A percentile compares a stretch with the other conserved stretches of the same genome.
These are phyloP conservation scores for Strigops habroptila DNA, from an alignment of 2,113 vertebrate genomes.

Conservation along the genomic window DNA sequence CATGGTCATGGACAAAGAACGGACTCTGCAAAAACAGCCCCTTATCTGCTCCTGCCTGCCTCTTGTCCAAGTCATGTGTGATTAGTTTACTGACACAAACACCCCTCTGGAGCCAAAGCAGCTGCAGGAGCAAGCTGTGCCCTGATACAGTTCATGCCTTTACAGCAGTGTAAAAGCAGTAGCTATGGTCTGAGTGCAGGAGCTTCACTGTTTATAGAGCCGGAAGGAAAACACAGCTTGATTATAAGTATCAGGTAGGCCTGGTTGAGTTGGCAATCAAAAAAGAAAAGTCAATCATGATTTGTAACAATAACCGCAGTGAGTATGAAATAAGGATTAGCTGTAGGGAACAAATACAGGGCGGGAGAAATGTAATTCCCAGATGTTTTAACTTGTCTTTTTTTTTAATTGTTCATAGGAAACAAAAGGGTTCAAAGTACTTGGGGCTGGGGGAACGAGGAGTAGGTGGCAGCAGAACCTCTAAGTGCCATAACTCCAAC, in stretches of 20 bases:
- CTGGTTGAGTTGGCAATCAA: neutral
- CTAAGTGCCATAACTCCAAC: neutral
- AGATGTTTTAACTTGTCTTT: neutral
- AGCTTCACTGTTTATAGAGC: neutral
- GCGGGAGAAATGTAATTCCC: neutral
- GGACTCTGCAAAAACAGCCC: slow-evolving; percentile 55
- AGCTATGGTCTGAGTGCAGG: neutral
- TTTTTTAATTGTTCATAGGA: neutral
- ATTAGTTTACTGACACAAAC: slow-evolving; percentile 62
- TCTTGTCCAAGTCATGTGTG: slow-evolving; percentile 60
- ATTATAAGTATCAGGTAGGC: neutral
- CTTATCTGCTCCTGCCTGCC: slow-evolving; percentile 65
- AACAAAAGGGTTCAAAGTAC: neutral
- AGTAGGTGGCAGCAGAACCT: neutral
- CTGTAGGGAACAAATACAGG: neutral
- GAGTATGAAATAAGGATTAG: neutral
- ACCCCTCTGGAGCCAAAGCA: slow-evolving; percentile 44
- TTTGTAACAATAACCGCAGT: neutral
- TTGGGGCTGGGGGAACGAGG: neutral
- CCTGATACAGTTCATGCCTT: slow-evolving; percentile 45
- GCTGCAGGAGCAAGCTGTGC: slow-evolving; percentile 42
- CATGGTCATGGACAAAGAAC: slow-evolving; percentile 45
- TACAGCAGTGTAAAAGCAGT: neutral
- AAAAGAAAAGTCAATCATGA: neutral
- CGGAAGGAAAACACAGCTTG: neutral